These are phyloP conservation scores for Asteroscopus sphinx DNA, from an alignment of 2,888 invertebrate species.

Conservation along the genomic window DNA sequence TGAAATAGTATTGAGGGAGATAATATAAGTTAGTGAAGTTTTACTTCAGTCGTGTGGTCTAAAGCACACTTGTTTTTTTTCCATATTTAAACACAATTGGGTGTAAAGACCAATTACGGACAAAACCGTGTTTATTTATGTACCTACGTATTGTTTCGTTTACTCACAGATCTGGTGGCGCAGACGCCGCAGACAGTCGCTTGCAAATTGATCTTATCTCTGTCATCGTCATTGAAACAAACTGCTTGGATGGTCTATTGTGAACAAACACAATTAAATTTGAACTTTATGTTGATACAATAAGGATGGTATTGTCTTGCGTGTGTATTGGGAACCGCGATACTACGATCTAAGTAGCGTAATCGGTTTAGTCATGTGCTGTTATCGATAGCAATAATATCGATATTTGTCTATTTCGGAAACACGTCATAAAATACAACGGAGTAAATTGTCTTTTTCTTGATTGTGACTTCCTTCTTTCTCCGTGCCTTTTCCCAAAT, in stretches of 20 bases:
- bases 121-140: neutral
- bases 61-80: too few relatives aligned
- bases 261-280: neutral
- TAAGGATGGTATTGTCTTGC: conserved; percentile 24
- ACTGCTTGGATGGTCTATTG: conserved; percentile 28
- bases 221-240: conserved; percentile 47
- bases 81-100: too few relatives aligned
- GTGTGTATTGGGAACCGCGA: conserved; percentile 32
- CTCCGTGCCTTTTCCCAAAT: too few relatives aligned
- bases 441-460: too few relatives aligned
- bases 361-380: conserved; percentile 69
- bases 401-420: conserved; percentile 19
- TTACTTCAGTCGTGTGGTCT: too few relatives aligned
- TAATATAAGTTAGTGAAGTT: too few relatives aligned
- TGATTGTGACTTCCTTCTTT: too few relatives aligned
- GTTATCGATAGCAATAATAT: conserved; percentile 45
- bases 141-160: neutral
- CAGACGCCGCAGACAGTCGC: neutral
- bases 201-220: conserved; percentile 40
- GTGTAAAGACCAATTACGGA: too few relatives aligned
- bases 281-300: neutral
- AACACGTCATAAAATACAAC: too few relatives aligned
- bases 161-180: conserved; percentile 15
- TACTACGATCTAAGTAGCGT: conserved; percentile 68
- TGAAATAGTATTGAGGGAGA: too few relatives aligned